These are phyloP conservation scores for Berghia stephanieae DNA, from an alignment of 1,140 invertebrate species.

Conservation along the genomic window DNA sequence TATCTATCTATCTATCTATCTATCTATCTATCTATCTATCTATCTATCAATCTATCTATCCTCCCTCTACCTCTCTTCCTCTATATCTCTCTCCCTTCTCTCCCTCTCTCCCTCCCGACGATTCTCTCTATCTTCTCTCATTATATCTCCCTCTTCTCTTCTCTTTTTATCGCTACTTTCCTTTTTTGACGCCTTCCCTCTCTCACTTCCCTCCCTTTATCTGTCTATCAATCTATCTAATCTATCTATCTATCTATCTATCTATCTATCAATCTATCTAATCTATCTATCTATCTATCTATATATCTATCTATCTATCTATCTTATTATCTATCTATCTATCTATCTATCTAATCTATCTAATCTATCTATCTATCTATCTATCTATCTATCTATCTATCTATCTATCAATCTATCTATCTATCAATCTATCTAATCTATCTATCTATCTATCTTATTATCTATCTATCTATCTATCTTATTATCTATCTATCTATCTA, in stretches of 20 bases:
- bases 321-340: too few relatives aligned
- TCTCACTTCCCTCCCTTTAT: not conserved
- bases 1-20: conserved; percentile 10
- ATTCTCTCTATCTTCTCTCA: conserved; percentile 17
- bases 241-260: not conserved
- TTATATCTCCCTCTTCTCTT: not conserved
- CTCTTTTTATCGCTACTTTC: conserved; percentile 14
- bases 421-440: too few relatives aligned
- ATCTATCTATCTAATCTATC: too few relatives aligned
- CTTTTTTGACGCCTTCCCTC: too few relatives aligned
- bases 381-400: not conserved
- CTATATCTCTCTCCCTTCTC: not conserved
- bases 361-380: too few relatives aligned
- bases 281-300: not conserved
- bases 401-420: not conserved
- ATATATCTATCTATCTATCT: not conserved
- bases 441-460: too few relatives aligned
- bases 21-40: conserved; percentile 25
- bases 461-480: too few relatives aligned
- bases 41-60: conserved; percentile 10
- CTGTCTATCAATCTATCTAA: conserved; percentile 13
- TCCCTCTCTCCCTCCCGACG: conserved; percentile 10
- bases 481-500: not conserved
- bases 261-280: not conserved
- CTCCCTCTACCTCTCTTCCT: not conserved